Evolutionary conservation across 2,113 vertebrate genomes (phyloP).

Genomic region (Planiliza haematocheilus): DNA sequence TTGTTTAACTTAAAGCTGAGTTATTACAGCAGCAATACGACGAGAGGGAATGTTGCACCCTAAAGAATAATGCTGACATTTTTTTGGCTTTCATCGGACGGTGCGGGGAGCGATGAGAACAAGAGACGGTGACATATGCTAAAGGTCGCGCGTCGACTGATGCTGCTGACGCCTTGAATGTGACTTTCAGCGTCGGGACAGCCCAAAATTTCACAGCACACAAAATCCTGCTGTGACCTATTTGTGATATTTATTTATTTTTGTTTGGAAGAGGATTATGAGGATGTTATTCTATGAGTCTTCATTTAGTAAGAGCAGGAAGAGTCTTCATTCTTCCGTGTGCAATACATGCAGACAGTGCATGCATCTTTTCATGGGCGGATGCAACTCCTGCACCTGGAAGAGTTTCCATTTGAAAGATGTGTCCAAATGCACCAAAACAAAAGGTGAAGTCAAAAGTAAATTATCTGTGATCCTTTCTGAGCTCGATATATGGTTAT

Average conservation of each 20-base stretch:
- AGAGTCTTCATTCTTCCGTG: neutral
- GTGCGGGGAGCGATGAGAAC: neutral
- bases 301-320: too few relatives aligned
- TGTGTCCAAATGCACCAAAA: neutral
- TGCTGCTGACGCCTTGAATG: neutral
- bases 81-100: slow-evolving; percentile 1
- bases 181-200: neutral
- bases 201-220: neutral
- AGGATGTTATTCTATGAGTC: too few relatives aligned
- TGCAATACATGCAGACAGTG: neutral
- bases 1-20: slow-evolving; percentile 1
- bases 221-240: neutral
- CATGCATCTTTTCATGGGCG: neutral
- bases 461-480: too few relatives aligned
- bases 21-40: neutral
- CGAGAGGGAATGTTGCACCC: too few relatives aligned
- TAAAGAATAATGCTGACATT: neutral
- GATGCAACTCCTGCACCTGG: neutral
- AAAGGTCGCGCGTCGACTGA: slow-evolving; percentile 9
- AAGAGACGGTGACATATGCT: slow-evolving; percentile 3
- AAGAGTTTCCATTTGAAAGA: slow-evolving; percentile 3
- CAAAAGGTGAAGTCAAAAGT: neutral
- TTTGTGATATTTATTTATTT: neutral
- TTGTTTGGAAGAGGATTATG: too few relatives aligned
- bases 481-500: too few relatives aligned